These are phyloP conservation scores for Phoenicopterus ruber DNA, from an alignment of 2,113 vertebrate species.

Conservation along the genomic window DNA sequence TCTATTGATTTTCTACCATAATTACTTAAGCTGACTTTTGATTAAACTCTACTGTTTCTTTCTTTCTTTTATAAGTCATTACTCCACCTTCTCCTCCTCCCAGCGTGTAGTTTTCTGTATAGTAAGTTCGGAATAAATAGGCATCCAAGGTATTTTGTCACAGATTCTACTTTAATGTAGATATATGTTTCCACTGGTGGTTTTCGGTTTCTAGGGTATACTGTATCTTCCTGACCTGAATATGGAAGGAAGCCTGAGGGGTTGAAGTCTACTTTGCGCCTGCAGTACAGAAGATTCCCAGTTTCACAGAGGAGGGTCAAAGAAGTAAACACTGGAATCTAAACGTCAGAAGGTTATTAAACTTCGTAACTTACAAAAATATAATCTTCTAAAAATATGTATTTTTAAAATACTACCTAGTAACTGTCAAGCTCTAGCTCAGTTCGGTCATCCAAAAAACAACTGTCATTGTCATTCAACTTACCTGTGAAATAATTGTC, in stretches of 20 bases:
- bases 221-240: conserved; percentile 17
- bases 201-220: conserved; percentile 18
- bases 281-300: not conserved
- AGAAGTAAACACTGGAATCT: not conserved
- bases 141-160: not conserved
- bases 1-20: not conserved
- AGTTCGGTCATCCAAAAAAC: not conserved
- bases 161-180: not conserved
- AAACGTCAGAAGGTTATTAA: not conserved
- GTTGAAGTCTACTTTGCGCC: not conserved
- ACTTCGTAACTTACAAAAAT: not conserved
- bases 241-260: not conserved
- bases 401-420: not conserved
- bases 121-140: not conserved
- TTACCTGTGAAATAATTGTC: not conserved
- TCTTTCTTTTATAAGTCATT: not conserved
- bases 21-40: not conserved
- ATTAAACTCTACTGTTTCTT: not conserved
- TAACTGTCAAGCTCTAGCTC: not conserved
- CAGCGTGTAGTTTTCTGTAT: not conserved
- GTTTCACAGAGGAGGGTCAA: not conserved
- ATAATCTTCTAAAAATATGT: not conserved
- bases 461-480: not conserved
- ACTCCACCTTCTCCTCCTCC: not conserved
- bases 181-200: not conserved